These are phyloP conservation scores for Drymodes brunneopygia DNA, from an alignment of 2,113 vertebrate species.

Conservation along the genomic window DNA sequence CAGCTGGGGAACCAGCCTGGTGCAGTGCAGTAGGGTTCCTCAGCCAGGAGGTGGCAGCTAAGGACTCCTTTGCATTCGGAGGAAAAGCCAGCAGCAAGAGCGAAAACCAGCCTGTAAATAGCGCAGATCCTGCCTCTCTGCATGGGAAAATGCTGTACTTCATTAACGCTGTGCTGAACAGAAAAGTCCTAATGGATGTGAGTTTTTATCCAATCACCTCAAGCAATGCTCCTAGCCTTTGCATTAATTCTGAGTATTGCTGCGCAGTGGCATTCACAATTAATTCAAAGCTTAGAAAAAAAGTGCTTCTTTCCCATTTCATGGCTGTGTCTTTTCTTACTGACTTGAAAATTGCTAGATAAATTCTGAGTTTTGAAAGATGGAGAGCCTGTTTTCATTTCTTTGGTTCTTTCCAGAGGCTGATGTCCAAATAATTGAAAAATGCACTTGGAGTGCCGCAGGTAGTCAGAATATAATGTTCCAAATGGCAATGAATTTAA, in stretches of 20 bases:
- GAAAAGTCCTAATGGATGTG: neutral
- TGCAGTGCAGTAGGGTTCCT: neutral
- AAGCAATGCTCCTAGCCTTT: neutral
- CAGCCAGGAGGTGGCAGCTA: constrained; percentile 66
- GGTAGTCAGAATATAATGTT: neutral
- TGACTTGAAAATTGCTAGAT: neutral
- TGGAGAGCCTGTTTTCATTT: neutral
- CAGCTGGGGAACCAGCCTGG: neutral
- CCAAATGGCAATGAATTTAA: neutral
- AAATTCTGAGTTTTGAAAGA: neutral
- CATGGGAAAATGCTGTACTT: neutral
- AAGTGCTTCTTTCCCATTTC: constrained; percentile 18
- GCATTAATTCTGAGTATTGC: neutral
- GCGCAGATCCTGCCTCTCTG: neutral
- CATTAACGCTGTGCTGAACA: constrained; percentile 27
- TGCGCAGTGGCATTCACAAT: neutral
- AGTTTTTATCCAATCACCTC: neutral
- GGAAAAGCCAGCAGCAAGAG: neutral
- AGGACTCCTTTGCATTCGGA: neutral
- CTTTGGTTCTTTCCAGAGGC: neutral
- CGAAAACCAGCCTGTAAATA: neutral
- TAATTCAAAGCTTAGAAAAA: constrained; percentile 35
- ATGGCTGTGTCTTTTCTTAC: neutral
- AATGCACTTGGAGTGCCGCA: neutral
- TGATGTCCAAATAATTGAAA: neutral